These are phyloP conservation scores for Drosophila multiciliata DNA, from an alignment of 2,888 invertebrate species.

Conservation along the genomic window DNA sequence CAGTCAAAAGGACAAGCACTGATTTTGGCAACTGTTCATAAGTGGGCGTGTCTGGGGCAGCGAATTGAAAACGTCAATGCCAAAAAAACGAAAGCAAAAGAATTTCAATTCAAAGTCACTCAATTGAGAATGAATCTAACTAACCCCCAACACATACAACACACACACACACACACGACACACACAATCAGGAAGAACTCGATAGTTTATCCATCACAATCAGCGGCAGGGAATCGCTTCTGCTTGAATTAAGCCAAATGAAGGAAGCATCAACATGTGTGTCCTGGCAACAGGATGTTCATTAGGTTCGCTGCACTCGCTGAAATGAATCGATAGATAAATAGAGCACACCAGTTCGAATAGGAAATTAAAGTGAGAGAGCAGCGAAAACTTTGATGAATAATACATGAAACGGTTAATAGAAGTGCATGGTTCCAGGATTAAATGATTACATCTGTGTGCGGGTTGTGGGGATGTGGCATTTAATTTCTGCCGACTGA, in stretches of 20 bases:
- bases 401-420: conserved; percentile 72
- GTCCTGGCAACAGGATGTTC: conserved; percentile 70
- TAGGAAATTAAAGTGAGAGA: conserved; percentile 37
- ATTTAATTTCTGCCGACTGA: conserved; percentile 49
- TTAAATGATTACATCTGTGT: conserved; percentile 69
- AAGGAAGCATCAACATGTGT: conserved; percentile 15
- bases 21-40: conserved; percentile 53
- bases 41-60: conserved; percentile 53
- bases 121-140: conserved; percentile 55
- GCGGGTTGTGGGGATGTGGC: conserved; percentile 13
- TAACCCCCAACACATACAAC: conserved; percentile 1
- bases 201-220: conserved; percentile 80
- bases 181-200: conserved; percentile 7
- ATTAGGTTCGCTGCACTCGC: conserved; percentile 76
- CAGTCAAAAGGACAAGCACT: conserved; percentile 31
- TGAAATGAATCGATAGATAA: conserved; percentile 68
- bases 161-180: background rate
- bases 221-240: conserved; percentile 74
- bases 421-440: conserved; percentile 54
- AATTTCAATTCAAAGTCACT: conserved; percentile 74
- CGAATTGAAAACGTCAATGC: conserved; percentile 54
- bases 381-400: conserved; percentile 56
- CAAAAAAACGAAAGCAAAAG: conserved; percentile 52
- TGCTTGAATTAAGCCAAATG: conserved; percentile 71
- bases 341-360: conserved; percentile 31